A percentile compares a stretch with the other conserved stretches of the same genome.
Evolutionary conservation across 2,113 vertebrate species (phyloP).

Genomic region (Hypanus sabinus): DNA sequence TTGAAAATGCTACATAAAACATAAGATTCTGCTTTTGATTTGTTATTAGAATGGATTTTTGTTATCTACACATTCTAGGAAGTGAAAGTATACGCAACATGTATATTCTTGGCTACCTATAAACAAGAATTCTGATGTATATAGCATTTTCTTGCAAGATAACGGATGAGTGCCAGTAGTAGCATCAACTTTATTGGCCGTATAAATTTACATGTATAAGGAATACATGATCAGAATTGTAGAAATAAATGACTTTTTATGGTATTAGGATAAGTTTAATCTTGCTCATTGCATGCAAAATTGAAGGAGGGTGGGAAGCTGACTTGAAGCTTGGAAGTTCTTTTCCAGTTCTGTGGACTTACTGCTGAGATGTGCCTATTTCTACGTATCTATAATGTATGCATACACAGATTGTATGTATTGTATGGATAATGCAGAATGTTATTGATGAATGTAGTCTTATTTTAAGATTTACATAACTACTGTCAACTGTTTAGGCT

Average conservation of each 20-base stretch:
- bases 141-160: background rate
- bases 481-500: background rate
- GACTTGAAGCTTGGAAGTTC: background rate
- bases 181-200: too few relatives aligned
- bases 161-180: background rate
- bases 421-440: background rate
- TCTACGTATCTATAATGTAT: background rate
- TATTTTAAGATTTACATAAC: background rate
- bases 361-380: background rate
- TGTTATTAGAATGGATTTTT: background rate
- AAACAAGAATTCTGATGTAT: background rate
- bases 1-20: too few relatives aligned
- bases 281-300: too few relatives aligned
- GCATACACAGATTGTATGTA: background rate
- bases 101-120: background rate
- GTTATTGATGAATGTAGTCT: background rate
- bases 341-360: background rate
- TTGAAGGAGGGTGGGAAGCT: background rate
- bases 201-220: too few relatives aligned
- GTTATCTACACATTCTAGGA: background rate
- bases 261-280: too few relatives aligned
- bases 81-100: background rate
- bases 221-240: too few relatives aligned
- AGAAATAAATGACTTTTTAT: too few relatives aligned
- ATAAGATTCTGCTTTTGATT: background rate